Evolutionary conservation across 2,113 vertebrate species (phyloP), one percentile per base, ranked within the genome.

Genomic region (Etia nguti): DNA sequence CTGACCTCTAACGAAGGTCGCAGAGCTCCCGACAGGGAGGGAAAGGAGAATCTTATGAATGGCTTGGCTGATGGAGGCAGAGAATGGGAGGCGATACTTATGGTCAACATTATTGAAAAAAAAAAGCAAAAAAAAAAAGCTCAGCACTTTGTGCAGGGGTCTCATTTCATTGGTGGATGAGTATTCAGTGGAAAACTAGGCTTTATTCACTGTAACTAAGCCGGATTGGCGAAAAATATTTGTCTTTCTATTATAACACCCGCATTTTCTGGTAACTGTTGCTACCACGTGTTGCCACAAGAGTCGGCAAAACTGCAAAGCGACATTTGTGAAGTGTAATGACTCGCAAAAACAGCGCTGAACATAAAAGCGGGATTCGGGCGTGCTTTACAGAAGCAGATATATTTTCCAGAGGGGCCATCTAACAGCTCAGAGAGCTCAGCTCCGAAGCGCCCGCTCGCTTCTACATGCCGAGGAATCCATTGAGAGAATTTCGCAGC

Each of bases 401-500:
- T 36, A 4, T 24, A 6, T 62, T 20, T 57, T 70, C 80, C n/a
- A 84, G 82, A 59, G 77, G 62, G 86, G 34, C 34, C 81, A 62
- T 89, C 87, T 87, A 81, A 31, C 84, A 86, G 89, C 86, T 84
- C 46, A 75, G 82, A 12, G 31, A 65, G 60, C 31, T 65, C 60
- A n/a, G 31, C 31, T 83, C 77, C 65, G 13, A 54, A 88, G 80
- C 85, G 79, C 79, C 84, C 62, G 84, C 91, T 88, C 80, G 80
- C 77, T 80, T 86, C 87, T 59, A 65, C 81, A 86, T 60, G 89
- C 86, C 79, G 80, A 89, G 68, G 83, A 88, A 89, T 90, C 88
- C 92, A 92, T 91, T 91, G 88, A 95, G 94, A 94, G 90, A 92
- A 92, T 95, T 95, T 95, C 94, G 94, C 94, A 96, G 95, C 94